A percentile compares a stretch with the other conserved stretches of the same genome.
phyloP scores from a whole-genome alignment of 2,888 invertebrate species.

The Odontothrips loti region DNA sequence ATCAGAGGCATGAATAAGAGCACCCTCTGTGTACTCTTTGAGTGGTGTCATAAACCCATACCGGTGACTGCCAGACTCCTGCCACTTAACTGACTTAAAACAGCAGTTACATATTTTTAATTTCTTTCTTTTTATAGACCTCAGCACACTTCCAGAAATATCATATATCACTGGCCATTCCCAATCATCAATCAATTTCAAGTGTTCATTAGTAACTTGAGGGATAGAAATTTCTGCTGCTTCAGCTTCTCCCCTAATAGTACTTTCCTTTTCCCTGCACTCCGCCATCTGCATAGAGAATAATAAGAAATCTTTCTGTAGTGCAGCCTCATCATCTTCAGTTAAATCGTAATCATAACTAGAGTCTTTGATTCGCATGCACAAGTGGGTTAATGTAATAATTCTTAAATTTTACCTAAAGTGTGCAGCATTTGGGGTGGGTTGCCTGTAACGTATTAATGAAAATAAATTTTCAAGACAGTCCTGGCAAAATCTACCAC shows the following conservation, averaged over 20 bases:
- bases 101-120: not conserved
- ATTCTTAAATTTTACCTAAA: not conserved
- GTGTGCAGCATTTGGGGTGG: not conserved
- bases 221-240: not conserved
- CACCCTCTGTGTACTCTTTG: not conserved
- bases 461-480: conserved; percentile 2
- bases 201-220: not conserved
- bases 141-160: not conserved
- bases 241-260: not conserved
- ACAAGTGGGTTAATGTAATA: not conserved
- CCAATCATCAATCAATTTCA: not conserved
- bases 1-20: not conserved
- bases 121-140: not conserved
- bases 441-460: not conserved
- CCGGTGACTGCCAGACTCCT: not conserved
- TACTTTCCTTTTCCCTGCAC: not conserved
- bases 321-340: not conserved
- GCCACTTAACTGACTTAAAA: not conserved
- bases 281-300: too few relatives aligned
- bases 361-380: not conserved
- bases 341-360: not conserved
- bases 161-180: not conserved
- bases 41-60: not conserved
- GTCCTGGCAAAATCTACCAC: not conserved
- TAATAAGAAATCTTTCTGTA: not conserved